Base-by-base conservation (phyloP, 2,797 vertebrate species). In the Hemibagrus guttatus region DNA sequence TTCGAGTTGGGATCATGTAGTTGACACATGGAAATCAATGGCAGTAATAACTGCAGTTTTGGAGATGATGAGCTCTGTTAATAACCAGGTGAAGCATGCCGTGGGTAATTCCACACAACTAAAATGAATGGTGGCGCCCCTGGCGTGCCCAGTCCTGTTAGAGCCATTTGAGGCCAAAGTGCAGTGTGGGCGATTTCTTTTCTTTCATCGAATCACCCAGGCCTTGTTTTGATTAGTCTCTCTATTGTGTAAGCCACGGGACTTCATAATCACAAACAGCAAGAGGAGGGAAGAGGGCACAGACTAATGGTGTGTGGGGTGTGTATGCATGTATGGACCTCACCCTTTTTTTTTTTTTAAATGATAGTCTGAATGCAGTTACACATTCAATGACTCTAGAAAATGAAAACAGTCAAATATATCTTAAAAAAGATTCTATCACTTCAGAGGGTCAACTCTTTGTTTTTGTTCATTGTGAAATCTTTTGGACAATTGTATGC, bases 131-230 rank as follows among this genome's bases (percentile, higher is more conserved):
- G 93, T 89, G 89, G 87, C 88, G 93, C 93, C 93, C 93, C 87
- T 58, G 86, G 91, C 90, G 92, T 95, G 95, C 94, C 94, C 94
- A 91, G 93, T 90, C 87, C 87, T 93, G 94, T 95, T 95, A 95
- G 90, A 92, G 93, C 90, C 93, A 94, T 92, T 94, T 93, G 92
- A 95, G 90, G 93, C 93, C 93, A 95, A 94, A 94, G 91, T 95
- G 95, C 95, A 95, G 93, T 93, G 93, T 95, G 95, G 92, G 94
- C 92, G 90, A 94, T 95, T 95, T 93, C 94, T 93, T 94, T 95
- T 95, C 90, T 95, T 91, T 92, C 35, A 87, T 89, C 49, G 35
- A 39, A 68, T 81, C 80, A 69, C 85, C 28, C 14, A 39, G 81
- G 66, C 14, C 39, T 69, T 84, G 86, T 89, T 88, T 52, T 87